Conservation (phyloP, 2,888 invertebrate genomes). For the Drosophila anomelani region DNA sequence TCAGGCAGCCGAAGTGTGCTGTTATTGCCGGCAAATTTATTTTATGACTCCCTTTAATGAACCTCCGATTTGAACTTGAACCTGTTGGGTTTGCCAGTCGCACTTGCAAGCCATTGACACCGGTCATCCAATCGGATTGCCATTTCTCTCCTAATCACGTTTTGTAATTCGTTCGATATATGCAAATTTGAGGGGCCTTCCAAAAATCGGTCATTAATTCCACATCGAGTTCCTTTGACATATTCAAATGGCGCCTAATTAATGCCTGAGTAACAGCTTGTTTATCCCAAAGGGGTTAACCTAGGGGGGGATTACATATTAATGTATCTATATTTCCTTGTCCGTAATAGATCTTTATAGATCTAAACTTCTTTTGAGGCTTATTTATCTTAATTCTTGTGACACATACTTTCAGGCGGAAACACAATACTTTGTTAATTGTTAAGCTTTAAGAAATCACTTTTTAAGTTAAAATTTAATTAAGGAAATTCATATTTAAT, state of each 20-base stretch:
- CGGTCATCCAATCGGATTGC: neutral
- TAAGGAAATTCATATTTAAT: neutral
- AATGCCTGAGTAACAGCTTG: neutral
- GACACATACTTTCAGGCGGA: slow-evolving; percentile 2
- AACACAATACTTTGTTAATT: neutral
- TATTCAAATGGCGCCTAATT: slow-evolving; percentile 18
- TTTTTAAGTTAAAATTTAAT: neutral
- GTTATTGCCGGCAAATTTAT: slow-evolving; percentile 36
- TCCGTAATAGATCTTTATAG: neutral
- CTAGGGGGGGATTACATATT: neutral
- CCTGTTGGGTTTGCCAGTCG: slow-evolving; percentile 13
- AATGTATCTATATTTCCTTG: slow-evolving; percentile 1
- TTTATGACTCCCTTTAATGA: slow-evolving; percentile 47
- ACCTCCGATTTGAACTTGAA: slow-evolving; percentile 42
- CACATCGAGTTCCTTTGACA: slow-evolving; percentile 16
- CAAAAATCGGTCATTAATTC: slow-evolving; percentile 12
- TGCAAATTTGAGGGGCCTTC: slow-evolving; percentile 32
- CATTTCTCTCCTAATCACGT: slow-evolving; percentile 34
- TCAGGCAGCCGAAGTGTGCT: slow-evolving; percentile 26
- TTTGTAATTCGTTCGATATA: slow-evolving; percentile 26
- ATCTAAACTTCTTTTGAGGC: neutral
- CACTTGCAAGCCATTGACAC: slow-evolving; percentile 30
- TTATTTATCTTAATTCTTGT: neutral
- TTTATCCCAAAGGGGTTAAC: neutral
- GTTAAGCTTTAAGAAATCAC: neutral